Conservation (phyloP, 2,113 vertebrate genomes). For the Sterrhoptilus dennistouni region DNA sequence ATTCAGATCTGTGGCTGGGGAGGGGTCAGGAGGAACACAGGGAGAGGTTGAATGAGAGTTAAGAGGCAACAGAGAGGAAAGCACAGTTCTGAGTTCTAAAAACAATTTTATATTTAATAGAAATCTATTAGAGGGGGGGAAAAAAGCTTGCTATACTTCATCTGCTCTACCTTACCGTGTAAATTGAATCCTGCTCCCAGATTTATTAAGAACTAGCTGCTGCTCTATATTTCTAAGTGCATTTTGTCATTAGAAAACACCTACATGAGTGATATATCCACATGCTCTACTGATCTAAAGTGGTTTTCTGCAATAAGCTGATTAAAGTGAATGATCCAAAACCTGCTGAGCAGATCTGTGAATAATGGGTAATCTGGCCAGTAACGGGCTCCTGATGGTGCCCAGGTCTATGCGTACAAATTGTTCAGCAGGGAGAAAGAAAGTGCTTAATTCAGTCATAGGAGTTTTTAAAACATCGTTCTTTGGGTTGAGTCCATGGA, state of each 20-base stretch:
- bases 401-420: background rate
- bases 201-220: background rate
- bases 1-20: background rate
- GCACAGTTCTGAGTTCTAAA: background rate
- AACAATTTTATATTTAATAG: background rate
- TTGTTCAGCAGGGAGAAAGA: background rate
- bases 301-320: background rate
- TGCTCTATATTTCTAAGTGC: background rate
- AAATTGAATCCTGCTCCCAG: background rate
- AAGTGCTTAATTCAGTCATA: background rate
- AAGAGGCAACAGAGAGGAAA: background rate
- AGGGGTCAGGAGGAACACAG: background rate
- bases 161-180: background rate
- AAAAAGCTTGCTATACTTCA: background rate
- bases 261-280: background rate
- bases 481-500: background rate
- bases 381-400: background rate
- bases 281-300: background rate
- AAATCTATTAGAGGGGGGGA: accelerated
- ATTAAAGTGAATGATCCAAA: background rate
- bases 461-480: background rate
- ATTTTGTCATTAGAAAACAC: background rate
- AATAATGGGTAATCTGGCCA: background rate
- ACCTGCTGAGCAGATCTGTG: background rate
- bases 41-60: background rate